phyloP scores from a whole-genome alignment of 2,888 invertebrate genomes.

The Molorchus minor region DNA sequence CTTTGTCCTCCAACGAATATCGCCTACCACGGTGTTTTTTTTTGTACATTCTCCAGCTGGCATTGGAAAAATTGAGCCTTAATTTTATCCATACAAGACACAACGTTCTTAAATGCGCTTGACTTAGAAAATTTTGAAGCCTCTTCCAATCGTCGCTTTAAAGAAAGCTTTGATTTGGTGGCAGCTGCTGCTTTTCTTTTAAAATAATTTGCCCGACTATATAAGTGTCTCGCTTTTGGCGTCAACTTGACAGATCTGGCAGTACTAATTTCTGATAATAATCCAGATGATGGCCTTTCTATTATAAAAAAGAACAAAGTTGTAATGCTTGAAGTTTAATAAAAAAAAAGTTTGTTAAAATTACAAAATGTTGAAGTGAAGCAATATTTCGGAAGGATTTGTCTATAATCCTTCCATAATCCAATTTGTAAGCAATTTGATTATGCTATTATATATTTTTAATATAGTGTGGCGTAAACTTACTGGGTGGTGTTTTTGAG shows the following conservation, averaged over 20 bases:
- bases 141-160: not conserved
- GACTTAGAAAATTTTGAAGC: not conserved
- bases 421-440: too few relatives aligned
- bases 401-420: too few relatives aligned
- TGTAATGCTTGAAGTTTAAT: not conserved
- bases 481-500: not conserved
- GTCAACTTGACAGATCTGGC: not conserved
- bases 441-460: too few relatives aligned
- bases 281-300: not conserved
- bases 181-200: not conserved
- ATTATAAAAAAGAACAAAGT: too few relatives aligned
- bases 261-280: not conserved
- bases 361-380: not conserved
- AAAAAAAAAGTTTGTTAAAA: not conserved
- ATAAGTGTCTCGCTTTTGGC: slow-evolving; percentile 2
- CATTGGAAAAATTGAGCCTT: not conserved
- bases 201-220: not conserved
- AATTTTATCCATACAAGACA: slow-evolving; percentile 5
- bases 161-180: not conserved
- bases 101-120: not conserved
- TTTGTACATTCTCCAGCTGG: slow-evolving; percentile 20
- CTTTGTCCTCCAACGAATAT: slow-evolving; percentile 35
- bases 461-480: too few relatives aligned
- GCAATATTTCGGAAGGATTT: too few relatives aligned
- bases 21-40: slow-evolving; percentile 27